Base-by-base conservation (phyloP, 2,888 invertebrate genomes). In the Netelia inedita region DNA sequence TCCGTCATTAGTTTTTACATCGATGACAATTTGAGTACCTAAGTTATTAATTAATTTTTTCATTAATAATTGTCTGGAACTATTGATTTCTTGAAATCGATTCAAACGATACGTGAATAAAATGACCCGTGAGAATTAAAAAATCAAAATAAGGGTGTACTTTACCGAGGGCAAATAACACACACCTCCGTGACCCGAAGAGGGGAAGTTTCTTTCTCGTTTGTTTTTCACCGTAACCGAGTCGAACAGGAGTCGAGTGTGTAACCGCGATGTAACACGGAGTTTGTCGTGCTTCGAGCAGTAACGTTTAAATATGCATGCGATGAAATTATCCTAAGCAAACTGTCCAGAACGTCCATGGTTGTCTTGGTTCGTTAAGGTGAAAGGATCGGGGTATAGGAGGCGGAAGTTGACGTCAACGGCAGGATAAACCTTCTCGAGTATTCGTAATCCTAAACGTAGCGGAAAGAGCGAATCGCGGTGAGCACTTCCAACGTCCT, bases 261-360 rank as follows among this genome's bases (percentile, higher is more conserved):
- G 73, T 21, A 72, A 53, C 50, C 50, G n/a, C 57, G 61, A 72
- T 71, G 57, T 46, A 63, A 55, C 11, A 35, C 6, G 8, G 35
- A 35, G 6, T 5, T 35, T 35, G 35, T 35, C 35, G 35, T 35
- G 35, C 35, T 35, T 35, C 35, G 8, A 35, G 35, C 50, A 59
- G 59, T 71, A 76, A 80, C 79, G 73, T 61, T 84, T 85, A 83
- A 87, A 87, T 87, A 85, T 87, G 82, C 87, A 85, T 84, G 85
- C 82, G 79, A 79, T 69, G 46, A 82, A 87, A 87, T 87, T 87
- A 85, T 85, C 87, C 87, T 87, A 85, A 87, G 69, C 87, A 87
- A 87, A 87, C 85, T 73, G 79, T 81, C 79, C 74, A 35, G 76
- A 82, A 69, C 78, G 80, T 79, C 76, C 83, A 79, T 35, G 76